Percentiles rank a stretch among this genome's conserved stretches.
Evolutionary conservation across 2,113 vertebrate genomes (phyloP).

Genomic region (Pterocles gutturalis): DNA sequence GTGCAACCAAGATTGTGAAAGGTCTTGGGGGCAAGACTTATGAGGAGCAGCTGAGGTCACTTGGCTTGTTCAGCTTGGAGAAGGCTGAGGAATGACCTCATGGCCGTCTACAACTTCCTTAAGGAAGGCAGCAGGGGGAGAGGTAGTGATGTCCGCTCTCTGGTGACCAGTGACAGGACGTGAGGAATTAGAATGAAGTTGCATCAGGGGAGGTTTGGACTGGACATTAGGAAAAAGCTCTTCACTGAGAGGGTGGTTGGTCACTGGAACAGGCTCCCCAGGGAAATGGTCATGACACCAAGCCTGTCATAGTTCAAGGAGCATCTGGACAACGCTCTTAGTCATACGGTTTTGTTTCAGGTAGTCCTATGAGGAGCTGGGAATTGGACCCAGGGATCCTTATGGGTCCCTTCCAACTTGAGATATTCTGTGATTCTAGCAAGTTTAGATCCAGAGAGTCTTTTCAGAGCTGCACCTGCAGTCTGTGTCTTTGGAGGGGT

Average conservation of each 20-base stretch:
- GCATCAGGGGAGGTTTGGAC: neutral
- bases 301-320: neutral
- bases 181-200: neutral
- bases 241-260: neutral
- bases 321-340: neutral
- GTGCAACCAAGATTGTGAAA: neutral
- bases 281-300: neutral
- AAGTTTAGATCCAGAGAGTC: neutral
- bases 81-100: neutral
- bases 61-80: neutral
- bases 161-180: neutral
- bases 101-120: neutral
- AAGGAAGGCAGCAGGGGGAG: rapidly evolving
- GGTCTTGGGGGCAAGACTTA: neutral
- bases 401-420: neutral
- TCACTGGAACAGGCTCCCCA: neutral
- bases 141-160: neutral
- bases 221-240: neutral
- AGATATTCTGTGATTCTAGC: neutral
- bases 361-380: neutral
- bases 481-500: neutral
- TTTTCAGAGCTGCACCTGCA: neutral
- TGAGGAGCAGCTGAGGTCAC: neutral
- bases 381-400: neutral
- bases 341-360: neutral